Base-by-base conservation (phyloP, 1,140 invertebrate species). In the Diabrotica virgifera region DNA sequence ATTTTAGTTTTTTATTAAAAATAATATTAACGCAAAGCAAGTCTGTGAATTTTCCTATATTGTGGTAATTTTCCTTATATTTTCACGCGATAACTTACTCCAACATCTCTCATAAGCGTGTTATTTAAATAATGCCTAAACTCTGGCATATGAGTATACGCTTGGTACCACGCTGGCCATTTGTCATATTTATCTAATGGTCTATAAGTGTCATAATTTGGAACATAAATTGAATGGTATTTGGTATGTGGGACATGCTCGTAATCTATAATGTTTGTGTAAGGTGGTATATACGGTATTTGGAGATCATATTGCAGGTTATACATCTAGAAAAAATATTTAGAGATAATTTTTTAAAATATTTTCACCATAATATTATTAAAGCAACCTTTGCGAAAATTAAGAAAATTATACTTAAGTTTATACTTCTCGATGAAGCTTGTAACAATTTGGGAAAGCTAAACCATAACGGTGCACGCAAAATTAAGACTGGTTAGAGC, bases 41-140 rank as follows among this genome's bases (percentile, higher is more conserved):
- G 40, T 24, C 24, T 24, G 1, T 1, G 24, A 1, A 24, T 24
- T 24, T 24, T 24, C 24, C 24, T 24, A 24, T 24, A 24, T 24
- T 24, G 24, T 24, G 24, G 24, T 24, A 2, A 24, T 24, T 24
- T 24, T 24, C 40, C 40, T 10, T 10, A 46, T 3, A 46, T 46
- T 46, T 46, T n/a, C 40, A 46, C 4, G n/a, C 24, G 11, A 6
- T 46, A 38, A 69, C 68, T 66, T 62, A 70, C 69, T 54, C 65
- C 50, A 9, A 70, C 53, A 58, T 70, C 69, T 52, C 69, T 67
- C 24, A 67, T 60, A 50, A 70, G 52, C 52, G 67, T 62, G 53
- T 70, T 70, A 54, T 70, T 70, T 24, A 70, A 37, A 52, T 70
- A 70, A 9, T 38, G 58, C 51, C 69, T 55, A 46, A 65, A 67